Evolutionary conservation across 1,140 invertebrate genomes (phyloP).

Genomic region (Streblospio benedicti): DNA sequence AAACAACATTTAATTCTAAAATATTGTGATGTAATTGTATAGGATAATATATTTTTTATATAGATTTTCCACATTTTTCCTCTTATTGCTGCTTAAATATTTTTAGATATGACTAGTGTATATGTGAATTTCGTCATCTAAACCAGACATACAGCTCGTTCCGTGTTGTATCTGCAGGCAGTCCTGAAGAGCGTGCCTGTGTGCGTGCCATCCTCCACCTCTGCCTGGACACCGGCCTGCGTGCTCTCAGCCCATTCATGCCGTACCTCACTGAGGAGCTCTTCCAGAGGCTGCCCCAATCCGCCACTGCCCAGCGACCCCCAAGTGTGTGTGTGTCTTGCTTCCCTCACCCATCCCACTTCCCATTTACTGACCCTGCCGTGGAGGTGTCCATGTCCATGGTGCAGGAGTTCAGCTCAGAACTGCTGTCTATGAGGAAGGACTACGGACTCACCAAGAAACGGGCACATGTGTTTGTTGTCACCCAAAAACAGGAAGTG

Average conservation of each 20-base stretch:
- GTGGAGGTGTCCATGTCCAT: not conserved
- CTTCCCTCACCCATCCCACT: no score
- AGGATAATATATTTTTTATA: not conserved
- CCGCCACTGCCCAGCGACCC: not conserved
- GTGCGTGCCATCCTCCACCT: slow-evolving; percentile 69
- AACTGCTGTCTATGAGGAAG: not conserved
- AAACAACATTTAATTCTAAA: no score
- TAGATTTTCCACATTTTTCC: no score
- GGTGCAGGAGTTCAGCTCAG: not conserved
- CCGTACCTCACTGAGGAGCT: slow-evolving; percentile 96
- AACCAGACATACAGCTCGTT: no score
- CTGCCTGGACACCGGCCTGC: slow-evolving; percentile 72
- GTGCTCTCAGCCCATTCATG: slow-evolving; percentile 92
- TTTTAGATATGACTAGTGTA: no score
- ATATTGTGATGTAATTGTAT: not conserved
- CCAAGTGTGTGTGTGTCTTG: no score
- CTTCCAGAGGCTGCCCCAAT: slow-evolving; percentile 61
- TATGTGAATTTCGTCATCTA: no score
- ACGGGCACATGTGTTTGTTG: not conserved
- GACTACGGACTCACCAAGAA: not conserved
- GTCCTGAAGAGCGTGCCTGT: no score
- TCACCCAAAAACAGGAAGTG: no score
- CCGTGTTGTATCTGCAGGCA: no score
- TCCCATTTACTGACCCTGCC: no score
- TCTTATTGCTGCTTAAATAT: no score